phyloP scores from a whole-genome alignment of 2,797 vertebrate genomes.

The Jordanella pulchra region DNA sequence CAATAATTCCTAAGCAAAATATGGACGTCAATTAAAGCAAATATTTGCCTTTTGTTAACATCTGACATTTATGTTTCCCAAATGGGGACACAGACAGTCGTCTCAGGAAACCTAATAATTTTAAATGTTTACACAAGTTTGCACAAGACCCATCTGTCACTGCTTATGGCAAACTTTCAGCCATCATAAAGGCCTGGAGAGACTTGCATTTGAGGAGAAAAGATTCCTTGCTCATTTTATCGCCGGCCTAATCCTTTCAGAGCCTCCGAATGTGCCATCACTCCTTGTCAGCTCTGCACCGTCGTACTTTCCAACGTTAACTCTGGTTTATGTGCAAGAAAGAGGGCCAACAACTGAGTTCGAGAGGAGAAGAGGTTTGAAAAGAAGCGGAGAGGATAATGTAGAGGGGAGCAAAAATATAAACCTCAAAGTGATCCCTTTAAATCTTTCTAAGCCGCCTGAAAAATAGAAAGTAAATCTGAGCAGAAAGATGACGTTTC shows the following conservation, averaged over 20 bases:
- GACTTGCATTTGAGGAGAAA: constrained; percentile 58
- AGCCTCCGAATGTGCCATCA: constrained; percentile 56
- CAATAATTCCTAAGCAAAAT: constrained; percentile 25
- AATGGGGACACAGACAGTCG: constrained; percentile 2
- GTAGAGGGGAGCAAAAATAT: constrained; percentile 60
- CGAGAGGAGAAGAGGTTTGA: constrained; percentile 43
- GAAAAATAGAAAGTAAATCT: constrained; percentile 65
- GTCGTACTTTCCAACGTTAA: constrained; percentile 53
- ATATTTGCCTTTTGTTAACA: constrained; percentile 20
- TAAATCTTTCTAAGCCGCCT: constrained; percentile 70
- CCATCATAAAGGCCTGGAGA: constrained; percentile 33
- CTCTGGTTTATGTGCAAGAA: constrained; percentile 44
- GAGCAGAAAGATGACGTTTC: constrained; percentile 37
- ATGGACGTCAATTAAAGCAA: constrained; percentile 28
- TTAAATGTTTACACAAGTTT: constrained; percentile 40
- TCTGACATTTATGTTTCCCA: constrained; percentile 17
- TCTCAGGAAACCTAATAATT: constrained; percentile 28
- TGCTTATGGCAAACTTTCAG: constrained; percentile 44
- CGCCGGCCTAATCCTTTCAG: constrained; percentile 62
- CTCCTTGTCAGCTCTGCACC: constrained; percentile 59
- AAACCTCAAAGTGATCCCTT: constrained; percentile 70
- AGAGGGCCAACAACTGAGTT: constrained; percentile 42
- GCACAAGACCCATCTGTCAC: constrained; percentile 41
- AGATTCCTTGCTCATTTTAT: constrained; percentile 54
- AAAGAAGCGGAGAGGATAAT: constrained; percentile 63